Evolutionary conservation across 1,140 invertebrate genomes (phyloP).

Genomic region (Ericerus pela): DNA sequence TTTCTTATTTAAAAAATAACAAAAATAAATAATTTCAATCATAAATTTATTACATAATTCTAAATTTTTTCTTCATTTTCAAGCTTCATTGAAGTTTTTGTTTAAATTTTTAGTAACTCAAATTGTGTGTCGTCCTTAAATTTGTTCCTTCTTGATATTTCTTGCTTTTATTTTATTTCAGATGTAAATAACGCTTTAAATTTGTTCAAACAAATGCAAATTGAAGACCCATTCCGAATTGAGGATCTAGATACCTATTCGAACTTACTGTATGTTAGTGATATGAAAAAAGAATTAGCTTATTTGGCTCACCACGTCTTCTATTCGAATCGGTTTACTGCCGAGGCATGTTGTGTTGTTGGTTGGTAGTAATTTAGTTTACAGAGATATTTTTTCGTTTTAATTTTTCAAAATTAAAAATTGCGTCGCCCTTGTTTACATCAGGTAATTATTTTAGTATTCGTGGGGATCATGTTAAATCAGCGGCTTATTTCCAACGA

Average conservation of each 20-base stretch:
- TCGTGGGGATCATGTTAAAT: conserved; percentile 88
- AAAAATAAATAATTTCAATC: conserved; percentile 1
- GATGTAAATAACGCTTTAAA: conserved; percentile 80
- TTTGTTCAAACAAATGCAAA: conserved; percentile 62
- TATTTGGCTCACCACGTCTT: conserved; percentile 84
- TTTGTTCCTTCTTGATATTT: no score
- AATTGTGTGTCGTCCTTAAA: conserved; percentile 17
- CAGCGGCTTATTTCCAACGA: conserved; percentile 89
- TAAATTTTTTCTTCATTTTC: neutral
- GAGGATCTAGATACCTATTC: conserved; percentile 95
- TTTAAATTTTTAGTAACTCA: neutral
- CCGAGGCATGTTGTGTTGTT: conserved; percentile 96
- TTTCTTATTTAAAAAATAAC: conserved; percentile 15
- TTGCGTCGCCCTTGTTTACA: conserved; percentile 23
- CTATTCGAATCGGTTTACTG: conserved; percentile 89
- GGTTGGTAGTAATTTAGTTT: conserved; percentile 98
- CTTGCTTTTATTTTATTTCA: conserved; percentile 33
- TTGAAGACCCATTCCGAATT: conserved; percentile 79
- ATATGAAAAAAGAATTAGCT: conserved; percentile 81
- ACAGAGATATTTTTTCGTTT: no score
- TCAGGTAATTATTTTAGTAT: conserved; percentile 96
- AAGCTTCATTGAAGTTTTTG: conserved; percentile 9
- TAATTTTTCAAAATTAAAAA: neutral
- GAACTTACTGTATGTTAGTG: conserved; percentile 87
- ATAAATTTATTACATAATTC: neutral